These are phyloP conservation scores for Formica selysi DNA, from an alignment of 1,140 invertebrate species.

Conservation along the genomic window DNA sequence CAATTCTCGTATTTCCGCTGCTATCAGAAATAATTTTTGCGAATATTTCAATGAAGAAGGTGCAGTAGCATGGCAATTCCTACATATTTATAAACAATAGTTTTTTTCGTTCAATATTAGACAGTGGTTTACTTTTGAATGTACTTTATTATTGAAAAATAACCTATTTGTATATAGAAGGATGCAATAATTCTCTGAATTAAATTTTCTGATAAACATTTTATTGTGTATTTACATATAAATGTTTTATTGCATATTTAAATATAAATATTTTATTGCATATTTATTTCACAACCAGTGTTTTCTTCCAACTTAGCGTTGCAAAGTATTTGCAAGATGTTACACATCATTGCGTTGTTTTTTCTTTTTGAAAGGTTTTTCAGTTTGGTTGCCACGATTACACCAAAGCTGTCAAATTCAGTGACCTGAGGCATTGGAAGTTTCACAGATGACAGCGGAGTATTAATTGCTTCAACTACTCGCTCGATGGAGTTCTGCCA, in stretches of 20 bases:
- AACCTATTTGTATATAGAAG: background rate
- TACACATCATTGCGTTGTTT: background rate
- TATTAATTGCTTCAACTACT: background rate
- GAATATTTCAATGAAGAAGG: background rate
- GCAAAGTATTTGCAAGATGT: slow-evolving; percentile 1
- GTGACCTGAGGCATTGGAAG: background rate
- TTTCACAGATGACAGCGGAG: background rate
- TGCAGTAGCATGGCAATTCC: background rate
- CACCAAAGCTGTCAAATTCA: background rate
- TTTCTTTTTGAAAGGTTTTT: slow-evolving; percentile 8
- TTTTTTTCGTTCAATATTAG: background rate
- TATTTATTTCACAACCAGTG: slow-evolving; percentile 2
- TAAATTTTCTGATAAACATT: background rate
- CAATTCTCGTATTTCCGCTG: background rate
- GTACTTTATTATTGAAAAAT: background rate
- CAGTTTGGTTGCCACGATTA: background rate
- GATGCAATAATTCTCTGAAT: background rate
- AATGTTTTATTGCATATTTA: no score
- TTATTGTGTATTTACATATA: no score
- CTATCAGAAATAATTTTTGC: background rate
- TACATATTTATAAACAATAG: background rate
- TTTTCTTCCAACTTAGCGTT: background rate
- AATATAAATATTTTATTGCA: background rate
- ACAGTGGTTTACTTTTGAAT: background rate
- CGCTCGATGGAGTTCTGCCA: background rate